phyloP scores from a whole-genome alignment of 1,140 invertebrate species.

The Euschistus heros region DNA sequence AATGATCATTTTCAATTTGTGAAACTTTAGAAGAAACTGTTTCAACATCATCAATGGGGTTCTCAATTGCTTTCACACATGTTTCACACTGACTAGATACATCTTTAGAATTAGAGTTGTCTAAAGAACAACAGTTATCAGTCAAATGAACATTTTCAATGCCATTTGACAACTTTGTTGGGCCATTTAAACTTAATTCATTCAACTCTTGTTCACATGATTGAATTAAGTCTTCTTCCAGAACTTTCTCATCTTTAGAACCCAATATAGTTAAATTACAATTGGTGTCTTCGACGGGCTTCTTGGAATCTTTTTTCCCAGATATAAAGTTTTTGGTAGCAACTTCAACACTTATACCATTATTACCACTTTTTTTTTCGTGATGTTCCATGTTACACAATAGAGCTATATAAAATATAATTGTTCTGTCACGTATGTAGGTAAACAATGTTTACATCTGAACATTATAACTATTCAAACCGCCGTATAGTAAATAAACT shows the following conservation, averaged over 20 bases:
- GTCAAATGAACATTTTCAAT: constrained; percentile 16
- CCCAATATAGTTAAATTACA: constrained; percentile 20
- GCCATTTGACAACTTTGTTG: constrained; percentile 23
- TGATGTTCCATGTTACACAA: constrained; percentile 9
- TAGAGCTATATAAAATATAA: not conserved
- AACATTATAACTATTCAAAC: constrained; percentile 7
- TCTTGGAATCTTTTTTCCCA: constrained; percentile 17
- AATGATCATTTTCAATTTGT: constrained; percentile 1
- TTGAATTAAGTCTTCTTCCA: constrained; percentile 16
- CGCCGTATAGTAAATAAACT: not conserved
- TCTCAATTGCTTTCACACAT: constrained; percentile 16
- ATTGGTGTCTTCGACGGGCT: constrained; percentile 23
- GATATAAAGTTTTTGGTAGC: constrained; percentile 14
- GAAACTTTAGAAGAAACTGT: not conserved
- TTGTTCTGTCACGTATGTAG: not conserved
- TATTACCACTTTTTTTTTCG: constrained; percentile 9
- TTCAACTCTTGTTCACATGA: constrained; percentile 15
- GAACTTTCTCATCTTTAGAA: constrained; percentile 14
- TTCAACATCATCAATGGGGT: not conserved
- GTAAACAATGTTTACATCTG: not conserved
- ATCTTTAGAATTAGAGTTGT: constrained; percentile 3
- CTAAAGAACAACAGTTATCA: constrained; percentile 1
- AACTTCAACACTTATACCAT: constrained; percentile 16
- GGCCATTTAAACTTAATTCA: constrained; percentile 20
- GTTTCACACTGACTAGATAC: constrained; percentile 17